Evolutionary conservation across 2,797 vertebrate species (phyloP).

Genomic region (Strix occidentalis): DNA sequence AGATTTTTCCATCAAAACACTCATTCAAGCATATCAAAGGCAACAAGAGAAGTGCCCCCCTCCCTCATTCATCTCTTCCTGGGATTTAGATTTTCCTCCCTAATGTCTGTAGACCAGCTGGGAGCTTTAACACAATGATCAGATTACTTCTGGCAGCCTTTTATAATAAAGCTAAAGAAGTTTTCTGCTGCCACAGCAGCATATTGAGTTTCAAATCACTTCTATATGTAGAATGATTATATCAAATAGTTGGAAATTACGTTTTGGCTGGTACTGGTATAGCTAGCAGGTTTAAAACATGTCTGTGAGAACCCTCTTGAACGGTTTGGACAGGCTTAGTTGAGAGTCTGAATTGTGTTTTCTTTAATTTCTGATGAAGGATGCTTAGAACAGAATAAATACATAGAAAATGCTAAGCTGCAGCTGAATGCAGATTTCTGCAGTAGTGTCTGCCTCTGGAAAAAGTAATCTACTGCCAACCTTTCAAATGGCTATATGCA

Average conservation of each 20-base stretch:
- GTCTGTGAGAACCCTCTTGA: background rate
- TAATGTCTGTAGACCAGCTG: background rate
- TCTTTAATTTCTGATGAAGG: background rate
- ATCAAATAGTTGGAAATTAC: background rate
- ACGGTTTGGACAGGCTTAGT: background rate
- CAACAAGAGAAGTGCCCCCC: background rate
- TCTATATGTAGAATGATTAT: background rate
- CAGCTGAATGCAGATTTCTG: background rate
- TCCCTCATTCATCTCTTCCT: background rate
- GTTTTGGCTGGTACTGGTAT: background rate
- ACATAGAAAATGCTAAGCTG: background rate
- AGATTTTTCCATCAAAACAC: background rate
- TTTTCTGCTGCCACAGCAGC: background rate
- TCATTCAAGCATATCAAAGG: background rate
- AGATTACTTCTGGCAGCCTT: slow-evolving; percentile 12
- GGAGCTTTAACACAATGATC: background rate
- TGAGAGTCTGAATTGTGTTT: background rate
- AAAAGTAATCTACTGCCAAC: background rate
- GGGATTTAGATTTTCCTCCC: background rate
- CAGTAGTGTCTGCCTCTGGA: background rate
- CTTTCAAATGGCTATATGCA: background rate
- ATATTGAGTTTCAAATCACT: slow-evolving; percentile 16
- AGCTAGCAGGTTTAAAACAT: background rate
- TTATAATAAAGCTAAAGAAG: background rate
- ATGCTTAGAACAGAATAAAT: background rate